Base-by-base conservation (phyloP, 2,888 invertebrate genomes). In the Chelonus formosanus region DNA sequence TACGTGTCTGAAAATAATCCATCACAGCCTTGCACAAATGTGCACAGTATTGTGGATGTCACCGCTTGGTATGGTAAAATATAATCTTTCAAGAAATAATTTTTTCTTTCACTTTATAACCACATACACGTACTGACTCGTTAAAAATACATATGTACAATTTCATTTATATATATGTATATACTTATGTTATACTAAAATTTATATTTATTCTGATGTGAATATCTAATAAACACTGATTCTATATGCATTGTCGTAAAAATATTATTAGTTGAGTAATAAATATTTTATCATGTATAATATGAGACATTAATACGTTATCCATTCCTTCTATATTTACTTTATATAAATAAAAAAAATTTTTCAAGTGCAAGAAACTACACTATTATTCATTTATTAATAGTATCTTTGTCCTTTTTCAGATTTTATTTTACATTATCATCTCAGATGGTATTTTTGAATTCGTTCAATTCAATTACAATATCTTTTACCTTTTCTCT, bases 251-350 rank as follows among this genome's bases (percentile, higher is more conserved):
- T 74, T 70, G 73, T 79, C 74, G 80, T 83, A 81, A 75, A 83
- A 83, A 82, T 79, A 63, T 71, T 77, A 80, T 80, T 79, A 74
- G 58, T 75, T 80, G 82, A 82, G 71, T 75, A 83, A 83, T 83
- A 83, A 83, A 83, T 83, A 82, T 80, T 79, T 75, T 71, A 78
- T 78, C 75, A 72, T 20, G 20, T 20, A 70, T 75, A 70, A 71
- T 10, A 70, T 74, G 2, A 20, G 71, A 77, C 74, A 68, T 73
- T 75, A 76, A 68, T 20, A 20, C 20, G 20, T 20, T 20, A 20
- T 20, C 20, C 6, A 31, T 48, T 10, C 31, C 6, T 48, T 48
- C 31, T 48, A 48, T 20, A 45, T 40, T 57, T 10, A 45, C 31
- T 3, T 55, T 61, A 58, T 65, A 43, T 60, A 5, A 63, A 55